Evolutionary conservation across 2,113 vertebrate genomes (phyloP).

Genomic region (Cheirogaleus medius): DNA sequence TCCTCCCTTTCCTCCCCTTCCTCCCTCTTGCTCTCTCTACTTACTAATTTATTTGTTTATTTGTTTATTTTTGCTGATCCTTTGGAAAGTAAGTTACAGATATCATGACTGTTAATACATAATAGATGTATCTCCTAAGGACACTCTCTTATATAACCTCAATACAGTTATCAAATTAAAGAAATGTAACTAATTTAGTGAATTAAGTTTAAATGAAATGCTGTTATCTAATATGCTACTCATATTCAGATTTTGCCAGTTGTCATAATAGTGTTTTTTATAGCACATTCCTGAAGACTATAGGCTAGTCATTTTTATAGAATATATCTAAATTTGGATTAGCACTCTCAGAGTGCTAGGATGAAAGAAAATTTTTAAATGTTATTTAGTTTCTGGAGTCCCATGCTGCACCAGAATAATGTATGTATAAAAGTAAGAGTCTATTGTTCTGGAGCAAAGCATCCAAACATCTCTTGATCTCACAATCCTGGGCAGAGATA

Average conservation of each 20-base stretch:
- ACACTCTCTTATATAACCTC: neutral
- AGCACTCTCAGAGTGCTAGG: no score
- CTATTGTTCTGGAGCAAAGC: no score
- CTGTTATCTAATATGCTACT: neutral
- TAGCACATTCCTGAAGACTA: neutral
- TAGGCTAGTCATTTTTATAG: neutral
- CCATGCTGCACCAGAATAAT: neutral
- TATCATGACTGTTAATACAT: neutral
- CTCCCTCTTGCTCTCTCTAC: neutral
- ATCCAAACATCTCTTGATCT: neutral
- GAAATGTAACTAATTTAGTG: neutral
- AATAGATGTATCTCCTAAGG: neutral
- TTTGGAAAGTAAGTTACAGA: neutral
- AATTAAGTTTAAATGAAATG: neutral
- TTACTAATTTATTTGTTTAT: no score
- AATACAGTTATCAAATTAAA: neutral
- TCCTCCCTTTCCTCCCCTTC: no score
- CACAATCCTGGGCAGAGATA: neutral
- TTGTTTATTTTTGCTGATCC: neutral
- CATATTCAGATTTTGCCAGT: neutral
- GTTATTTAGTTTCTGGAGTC: neutral
- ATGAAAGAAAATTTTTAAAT: neutral
- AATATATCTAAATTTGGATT: neutral
- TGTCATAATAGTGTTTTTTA: neutral
- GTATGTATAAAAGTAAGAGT: neutral